phyloP scores from a whole-genome alignment of 2,888 invertebrate species.

The Kuschelorhynchus macadamiae region DNA sequence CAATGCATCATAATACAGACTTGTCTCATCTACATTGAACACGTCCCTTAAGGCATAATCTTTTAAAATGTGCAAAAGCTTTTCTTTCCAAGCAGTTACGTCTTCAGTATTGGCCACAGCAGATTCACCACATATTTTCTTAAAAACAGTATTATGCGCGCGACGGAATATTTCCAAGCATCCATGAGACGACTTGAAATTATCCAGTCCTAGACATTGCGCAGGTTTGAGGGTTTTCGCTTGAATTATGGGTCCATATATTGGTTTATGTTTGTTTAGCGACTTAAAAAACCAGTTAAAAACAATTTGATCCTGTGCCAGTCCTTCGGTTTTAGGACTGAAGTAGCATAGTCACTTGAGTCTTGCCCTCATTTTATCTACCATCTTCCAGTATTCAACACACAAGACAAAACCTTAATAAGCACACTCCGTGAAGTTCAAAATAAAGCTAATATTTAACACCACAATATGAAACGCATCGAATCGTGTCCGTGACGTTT shows the following conservation, averaged over 20 bases:
- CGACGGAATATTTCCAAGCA: conserved; percentile 9
- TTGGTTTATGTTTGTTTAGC: neutral
- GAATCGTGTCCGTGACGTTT: no score
- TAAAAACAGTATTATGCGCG: no score
- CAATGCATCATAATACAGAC: conserved; percentile 13
- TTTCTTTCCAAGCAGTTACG: no score
- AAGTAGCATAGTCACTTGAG: neutral
- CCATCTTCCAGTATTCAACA: no score
- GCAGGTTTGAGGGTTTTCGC: conserved; percentile 21
- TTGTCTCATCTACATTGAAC: conserved; percentile 4
- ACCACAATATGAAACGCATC: no score
- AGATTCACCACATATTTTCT: no score
- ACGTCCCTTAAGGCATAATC: conserved; percentile 9
- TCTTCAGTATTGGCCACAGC: no score
- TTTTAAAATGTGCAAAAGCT: no score
- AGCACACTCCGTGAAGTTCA: no score
- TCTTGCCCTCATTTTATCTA: neutral
- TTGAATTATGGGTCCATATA: conserved; percentile 7
- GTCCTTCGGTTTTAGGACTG: conserved; percentile 6
- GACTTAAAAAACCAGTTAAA: neutral
- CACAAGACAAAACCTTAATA: no score
- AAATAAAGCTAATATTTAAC: no score
- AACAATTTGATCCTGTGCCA: conserved; percentile 9
- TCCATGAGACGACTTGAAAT: conserved; percentile 21
- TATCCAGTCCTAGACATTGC: conserved; percentile 5